These are phyloP conservation scores for Champsocephalus gunnari DNA, from an alignment of 2,797 vertebrate species.

Conservation along the genomic window DNA sequence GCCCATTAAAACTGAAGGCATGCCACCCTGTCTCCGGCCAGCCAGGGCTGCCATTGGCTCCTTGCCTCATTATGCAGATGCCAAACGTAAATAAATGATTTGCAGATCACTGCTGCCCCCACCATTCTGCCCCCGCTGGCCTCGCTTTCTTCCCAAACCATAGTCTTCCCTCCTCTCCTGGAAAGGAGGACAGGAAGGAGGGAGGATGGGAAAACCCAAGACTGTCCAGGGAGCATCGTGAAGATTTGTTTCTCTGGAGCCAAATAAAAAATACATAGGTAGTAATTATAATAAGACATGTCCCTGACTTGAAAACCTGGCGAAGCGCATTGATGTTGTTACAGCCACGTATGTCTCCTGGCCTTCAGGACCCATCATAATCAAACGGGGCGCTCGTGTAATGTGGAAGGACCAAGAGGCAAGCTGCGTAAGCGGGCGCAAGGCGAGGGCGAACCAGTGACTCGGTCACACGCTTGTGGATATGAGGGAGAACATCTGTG, in stretches of 20 bases:
- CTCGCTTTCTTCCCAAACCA: constrained; percentile 58
- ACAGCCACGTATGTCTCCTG: constrained; percentile 79
- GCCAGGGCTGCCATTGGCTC: constrained; percentile 88
- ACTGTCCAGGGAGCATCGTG: constrained; percentile 49
- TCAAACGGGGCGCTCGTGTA: constrained; percentile 73
- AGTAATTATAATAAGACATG: constrained; percentile 82
- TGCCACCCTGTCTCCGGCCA: constrained; percentile 94
- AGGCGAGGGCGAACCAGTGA: constrained; percentile 66
- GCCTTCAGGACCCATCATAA: constrained; percentile 83
- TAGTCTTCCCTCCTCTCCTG: constrained; percentile 40
- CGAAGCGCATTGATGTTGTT: constrained; percentile 85
- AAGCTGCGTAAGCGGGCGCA: constrained; percentile 62
- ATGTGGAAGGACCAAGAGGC: constrained; percentile 68
- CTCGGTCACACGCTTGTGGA: constrained; percentile 74
- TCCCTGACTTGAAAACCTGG: constrained; percentile 83
- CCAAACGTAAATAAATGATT: constrained; percentile 92
- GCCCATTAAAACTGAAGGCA: constrained; percentile 98
- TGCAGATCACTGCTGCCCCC: constrained; percentile 76
- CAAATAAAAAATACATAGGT: constrained; percentile 74
- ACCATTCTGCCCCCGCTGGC: constrained; percentile 40
- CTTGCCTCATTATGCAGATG: constrained; percentile 94
- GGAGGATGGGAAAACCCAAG: constrained; percentile 49
- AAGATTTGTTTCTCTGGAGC: constrained; percentile 61
- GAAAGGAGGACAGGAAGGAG: constrained; percentile 57
- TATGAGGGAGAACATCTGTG: constrained; percentile 83